These are phyloP conservation scores for Spilosoma lubricipeda DNA, from an alignment of 2,888 invertebrate species.

Conservation along the genomic window DNA sequence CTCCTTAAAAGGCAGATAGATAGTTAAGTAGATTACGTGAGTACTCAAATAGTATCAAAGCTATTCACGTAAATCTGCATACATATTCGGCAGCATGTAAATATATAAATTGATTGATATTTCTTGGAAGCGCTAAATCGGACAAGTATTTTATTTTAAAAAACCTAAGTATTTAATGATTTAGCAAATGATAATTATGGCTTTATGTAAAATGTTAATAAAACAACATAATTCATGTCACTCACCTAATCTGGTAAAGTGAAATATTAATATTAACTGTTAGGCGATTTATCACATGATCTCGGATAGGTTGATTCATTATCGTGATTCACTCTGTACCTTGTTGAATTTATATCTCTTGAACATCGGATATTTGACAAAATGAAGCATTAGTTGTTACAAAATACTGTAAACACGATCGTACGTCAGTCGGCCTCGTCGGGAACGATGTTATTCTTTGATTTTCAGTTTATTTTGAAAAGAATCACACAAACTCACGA, in stretches of 20 bases:
- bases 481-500: slow-evolving; percentile 53
- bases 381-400: slow-evolving; percentile 75
- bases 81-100: background rate
- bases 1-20: background rate
- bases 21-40: background rate
- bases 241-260: slow-evolving; percentile 72
- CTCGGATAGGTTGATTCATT: slow-evolving; percentile 75
- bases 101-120: background rate
- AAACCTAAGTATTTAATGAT: slow-evolving; percentile 6
- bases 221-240: slow-evolving; percentile 64
- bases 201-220: slow-evolving; percentile 32
- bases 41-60: background rate
- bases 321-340: slow-evolving; percentile 68
- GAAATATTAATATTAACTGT: slow-evolving; percentile 74
- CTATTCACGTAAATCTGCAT: background rate
- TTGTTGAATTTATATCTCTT: slow-evolving; percentile 50
- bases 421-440: slow-evolving; percentile 57
- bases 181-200: slow-evolving; percentile 21
- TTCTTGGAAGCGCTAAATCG: background rate
- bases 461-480: slow-evolving; percentile 51
- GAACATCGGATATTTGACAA: slow-evolving; percentile 70
- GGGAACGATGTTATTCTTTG: slow-evolving; percentile 45
- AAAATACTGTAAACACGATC: slow-evolving; percentile 72
- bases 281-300: slow-evolving; percentile 76
- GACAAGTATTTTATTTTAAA: background rate